A percentile compares a stretch with the other conserved stretches of the same genome.
Evolutionary conservation across 2,797 vertebrate species (phyloP).

Genomic region (Ptychobarbus kaznakovi): DNA sequence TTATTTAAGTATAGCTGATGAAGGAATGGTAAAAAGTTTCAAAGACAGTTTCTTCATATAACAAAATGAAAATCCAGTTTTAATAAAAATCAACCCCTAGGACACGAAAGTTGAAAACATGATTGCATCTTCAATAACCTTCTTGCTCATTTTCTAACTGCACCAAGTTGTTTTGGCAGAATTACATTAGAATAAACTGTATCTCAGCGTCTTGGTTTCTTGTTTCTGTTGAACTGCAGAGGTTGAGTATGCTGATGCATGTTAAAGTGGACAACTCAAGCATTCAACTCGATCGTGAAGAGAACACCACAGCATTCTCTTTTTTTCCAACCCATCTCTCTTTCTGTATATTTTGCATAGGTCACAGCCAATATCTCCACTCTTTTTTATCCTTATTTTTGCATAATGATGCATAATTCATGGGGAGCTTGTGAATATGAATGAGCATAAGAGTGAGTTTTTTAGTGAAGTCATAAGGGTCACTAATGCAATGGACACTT

Average conservation of each 20-base stretch:
- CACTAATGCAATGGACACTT: conserved; percentile 1
- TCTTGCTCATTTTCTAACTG: conserved; percentile 8
- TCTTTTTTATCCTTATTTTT: conserved; percentile 35
- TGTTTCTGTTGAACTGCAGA: conserved; percentile 27
- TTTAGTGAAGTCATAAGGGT: conserved; percentile 6
- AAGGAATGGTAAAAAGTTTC: background rate
- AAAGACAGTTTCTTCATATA: background rate
- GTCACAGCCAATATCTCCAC: conserved; percentile 64
- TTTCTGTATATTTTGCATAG: conserved; percentile 56
- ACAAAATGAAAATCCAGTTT: background rate
- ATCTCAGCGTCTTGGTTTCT: conserved; percentile 14
- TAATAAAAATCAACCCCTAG: conserved; percentile 9
- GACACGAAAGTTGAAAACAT: background rate
- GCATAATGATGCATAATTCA: conserved; percentile 68
- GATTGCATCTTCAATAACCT: background rate
- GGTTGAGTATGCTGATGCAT: conserved; percentile 10
- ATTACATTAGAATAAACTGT: background rate
- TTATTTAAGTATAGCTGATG: background rate
- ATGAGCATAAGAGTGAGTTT: conserved; percentile 49
- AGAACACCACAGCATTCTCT: conserved; percentile 1
- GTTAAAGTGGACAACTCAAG: conserved; percentile 10
- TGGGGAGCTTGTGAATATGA: conserved; percentile 53
- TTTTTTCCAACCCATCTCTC: background rate
- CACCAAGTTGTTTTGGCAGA: background rate
- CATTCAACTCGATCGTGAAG: background rate